phyloP scores from a whole-genome alignment of 2,888 invertebrate species.

The Baronia brevicornis region DNA sequence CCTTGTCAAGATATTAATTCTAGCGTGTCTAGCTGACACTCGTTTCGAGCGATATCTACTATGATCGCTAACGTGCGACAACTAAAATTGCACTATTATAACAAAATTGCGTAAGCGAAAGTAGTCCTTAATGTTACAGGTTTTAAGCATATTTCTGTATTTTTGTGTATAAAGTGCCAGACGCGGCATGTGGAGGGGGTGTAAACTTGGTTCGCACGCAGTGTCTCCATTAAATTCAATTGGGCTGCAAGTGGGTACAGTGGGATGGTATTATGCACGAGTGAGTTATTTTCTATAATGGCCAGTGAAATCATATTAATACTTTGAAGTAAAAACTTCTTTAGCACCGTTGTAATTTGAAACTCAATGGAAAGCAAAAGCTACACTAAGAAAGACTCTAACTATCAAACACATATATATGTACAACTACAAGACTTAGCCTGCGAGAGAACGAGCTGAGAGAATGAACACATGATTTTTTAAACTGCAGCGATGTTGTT shows the following conservation, averaged over 20 bases:
- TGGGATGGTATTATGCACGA: slow-evolving; percentile 25
- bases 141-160: slow-evolving; percentile 1
- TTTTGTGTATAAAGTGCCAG: slow-evolving; percentile 4
- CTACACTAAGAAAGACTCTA: too few species aligned
- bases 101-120: not conserved
- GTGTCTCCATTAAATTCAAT: slow-evolving; percentile 57
- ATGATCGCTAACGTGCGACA: not conserved
- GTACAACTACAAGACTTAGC: too few species aligned
- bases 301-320: too few species aligned
- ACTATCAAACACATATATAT: too few species aligned
- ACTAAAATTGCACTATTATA: not conserved
- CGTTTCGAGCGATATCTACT: not conserved
- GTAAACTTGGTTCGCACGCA: slow-evolving; percentile 26
- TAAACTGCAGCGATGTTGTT: too few species aligned
- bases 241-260: slow-evolving; percentile 39
- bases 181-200: slow-evolving; percentile 18
- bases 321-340: too few species aligned
- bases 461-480: too few species aligned
- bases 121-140: not conserved
- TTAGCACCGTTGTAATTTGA: too few species aligned
- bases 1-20: slow-evolving; percentile 6
- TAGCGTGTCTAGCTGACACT: slow-evolving; percentile 3
- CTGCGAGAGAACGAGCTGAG: too few species aligned
- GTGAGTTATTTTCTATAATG: slow-evolving; percentile 14
- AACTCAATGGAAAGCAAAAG: too few species aligned